A percentile compares a stretch with the other conserved stretches of the same genome.
These are phyloP conservation scores for Leptothorax acervorum DNA, from an alignment of 2,888 invertebrate species.

Conservation along the genomic window DNA sequence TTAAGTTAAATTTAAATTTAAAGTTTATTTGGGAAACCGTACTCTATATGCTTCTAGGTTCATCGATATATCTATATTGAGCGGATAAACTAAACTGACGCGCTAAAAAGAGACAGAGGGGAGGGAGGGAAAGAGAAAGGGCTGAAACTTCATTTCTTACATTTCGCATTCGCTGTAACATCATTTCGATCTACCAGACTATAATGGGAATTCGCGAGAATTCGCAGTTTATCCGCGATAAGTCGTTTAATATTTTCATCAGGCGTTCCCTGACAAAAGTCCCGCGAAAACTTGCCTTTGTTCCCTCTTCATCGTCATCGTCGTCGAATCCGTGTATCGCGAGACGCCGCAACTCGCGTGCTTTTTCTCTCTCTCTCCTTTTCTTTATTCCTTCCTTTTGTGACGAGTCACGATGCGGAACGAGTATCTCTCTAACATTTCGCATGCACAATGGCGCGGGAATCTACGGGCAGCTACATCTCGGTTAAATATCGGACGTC, in stretches of 20 bases:
- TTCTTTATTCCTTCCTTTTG: constrained; percentile 25
- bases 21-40: background rate
- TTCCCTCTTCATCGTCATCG: constrained; percentile 5
- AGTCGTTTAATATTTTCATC: constrained; percentile 50
- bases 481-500: constrained; percentile 40
- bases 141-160: background rate
- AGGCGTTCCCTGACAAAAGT: constrained; percentile 8
- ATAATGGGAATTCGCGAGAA: constrained; percentile 4
- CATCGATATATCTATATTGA: background rate
- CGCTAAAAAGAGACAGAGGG: background rate
- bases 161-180: background rate
- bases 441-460: constrained; percentile 39
- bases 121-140: background rate
- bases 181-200: constrained; percentile 5
- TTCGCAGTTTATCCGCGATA: background rate
- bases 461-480: constrained; percentile 24
- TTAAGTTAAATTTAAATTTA: background rate
- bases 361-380: background rate
- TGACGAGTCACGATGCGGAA: constrained; percentile 38
- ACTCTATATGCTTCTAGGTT: background rate
- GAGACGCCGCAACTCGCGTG: constrained; percentile 2
- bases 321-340: constrained; percentile 25
- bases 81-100: background rate
- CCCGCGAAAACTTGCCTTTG: constrained; percentile 42
- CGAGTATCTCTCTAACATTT: constrained; percentile 37